Evolutionary conservation across 53 echinoderm and acorn worm species (phyloP).

Genomic region (Apostichopus leukothele): DNA sequence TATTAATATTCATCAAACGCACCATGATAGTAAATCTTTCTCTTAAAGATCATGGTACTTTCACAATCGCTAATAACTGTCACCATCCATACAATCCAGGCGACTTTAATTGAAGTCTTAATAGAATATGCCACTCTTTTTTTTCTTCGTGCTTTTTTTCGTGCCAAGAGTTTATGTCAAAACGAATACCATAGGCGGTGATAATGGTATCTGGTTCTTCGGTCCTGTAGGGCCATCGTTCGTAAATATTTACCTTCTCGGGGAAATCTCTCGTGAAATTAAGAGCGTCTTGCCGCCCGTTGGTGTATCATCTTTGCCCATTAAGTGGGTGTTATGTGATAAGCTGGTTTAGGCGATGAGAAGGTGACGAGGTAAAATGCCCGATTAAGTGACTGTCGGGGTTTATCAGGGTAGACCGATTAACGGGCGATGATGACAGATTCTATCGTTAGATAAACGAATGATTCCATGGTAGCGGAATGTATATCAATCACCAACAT

Average conservation of each 20-base stretch:
- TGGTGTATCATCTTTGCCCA: constrained; percentile 20
- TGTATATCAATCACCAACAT: too few relatives aligned
- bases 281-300: background rate
- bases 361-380: background rate
- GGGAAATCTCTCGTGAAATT: constrained; percentile 15
- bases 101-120: background rate
- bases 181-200: background rate
- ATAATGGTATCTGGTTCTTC: background rate
- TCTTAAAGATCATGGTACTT: too few relatives aligned
- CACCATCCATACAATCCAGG: background rate
- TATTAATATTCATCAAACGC: too few relatives aligned
- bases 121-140: too few relatives aligned
- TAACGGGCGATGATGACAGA: constrained; percentile 2
- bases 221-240: background rate
- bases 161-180: background rate
- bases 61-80: background rate
- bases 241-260: constrained; percentile 28
- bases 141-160: too few relatives aligned
- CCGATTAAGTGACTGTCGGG: background rate
- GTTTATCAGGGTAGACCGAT: background rate
- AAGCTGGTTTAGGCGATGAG: background rate
- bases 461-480: background rate
- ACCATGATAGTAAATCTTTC: too few relatives aligned
- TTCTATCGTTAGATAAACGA: background rate
- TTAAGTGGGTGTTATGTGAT: constrained; percentile 18